Base-by-base conservation (phyloP, 2,797 vertebrate genomes). In the Lepidocolaptes lacrymiger region DNA sequence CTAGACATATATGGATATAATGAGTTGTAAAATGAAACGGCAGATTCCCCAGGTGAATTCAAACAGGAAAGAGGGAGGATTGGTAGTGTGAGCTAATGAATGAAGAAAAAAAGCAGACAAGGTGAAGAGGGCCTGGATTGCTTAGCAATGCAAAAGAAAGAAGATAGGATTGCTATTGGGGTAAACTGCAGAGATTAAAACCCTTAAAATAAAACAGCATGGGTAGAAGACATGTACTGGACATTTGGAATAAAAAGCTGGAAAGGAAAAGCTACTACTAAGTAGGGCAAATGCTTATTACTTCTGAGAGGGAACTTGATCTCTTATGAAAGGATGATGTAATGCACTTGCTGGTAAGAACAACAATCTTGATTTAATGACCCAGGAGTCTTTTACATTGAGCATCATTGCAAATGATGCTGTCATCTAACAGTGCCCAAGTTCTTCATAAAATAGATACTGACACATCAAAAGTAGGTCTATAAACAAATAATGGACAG, bases 21-120 rank as follows among this genome's bases (percentile, higher is more conserved):
- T 73, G 79, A 86, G 43, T 16, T 94, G 88, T 73, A 91, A 95
- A 88, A 72, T 0, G 7, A 92, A 94, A 63, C 85, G 1, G 0
- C 51, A 44, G n/a, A 73, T 91, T 91, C 72, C 52, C 67, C 56
- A 74, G 56, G 13, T 85, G 91, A 85, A 86, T 96, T 86, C 83
- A 86, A 76, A 59, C 27, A 74, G 79, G 22, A 75, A 54, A 73
- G 36, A 58, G 46, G 41, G 79, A 59, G 39, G 41, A 64, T 32
- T 74, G 32, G 18, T 32, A 16, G 46, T 36, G 32, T 52, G 55
- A 88, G 61, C 20, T 86, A 46, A 68, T 36, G 39, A 89, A 64
- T 23, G 51, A 78, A 85, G 20, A 23, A 61, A 62, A 88, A 62
- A 64, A n/a, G 74, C 54, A 51, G 58, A 54, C 2, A 30, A 48